phyloP scores from a whole-genome alignment of 1,140 invertebrate genomes.

The Cyphomyrmex costatus region DNA sequence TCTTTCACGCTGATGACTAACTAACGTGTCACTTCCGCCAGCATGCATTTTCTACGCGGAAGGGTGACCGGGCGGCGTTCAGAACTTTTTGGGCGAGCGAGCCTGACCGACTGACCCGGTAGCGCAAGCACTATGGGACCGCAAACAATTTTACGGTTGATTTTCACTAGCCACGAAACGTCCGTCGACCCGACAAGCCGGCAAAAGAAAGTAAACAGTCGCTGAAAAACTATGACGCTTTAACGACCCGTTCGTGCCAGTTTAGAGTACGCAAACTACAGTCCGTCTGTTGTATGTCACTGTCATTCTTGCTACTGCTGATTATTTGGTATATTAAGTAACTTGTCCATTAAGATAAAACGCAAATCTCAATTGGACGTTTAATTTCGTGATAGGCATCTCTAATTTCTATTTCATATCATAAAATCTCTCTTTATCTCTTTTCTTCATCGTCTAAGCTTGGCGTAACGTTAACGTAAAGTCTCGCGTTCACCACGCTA shows the following conservation, averaged over 20 bases:
- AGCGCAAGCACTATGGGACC: slow-evolving; percentile 43
- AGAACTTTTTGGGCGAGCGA: slow-evolving; percentile 64
- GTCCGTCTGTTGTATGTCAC: not conserved
- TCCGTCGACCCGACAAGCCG: slow-evolving; percentile 15
- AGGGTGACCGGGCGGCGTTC: slow-evolving; percentile 33
- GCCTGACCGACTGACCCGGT: slow-evolving; percentile 76
- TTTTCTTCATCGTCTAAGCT: not conserved
- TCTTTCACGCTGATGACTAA: slow-evolving; percentile 75
- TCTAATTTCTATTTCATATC: not conserved
- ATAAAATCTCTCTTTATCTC: not conserved
- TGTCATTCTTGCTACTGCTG: not conserved
- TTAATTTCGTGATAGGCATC: not conserved
- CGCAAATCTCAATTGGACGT: not conserved
- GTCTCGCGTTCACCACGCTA: not conserved
- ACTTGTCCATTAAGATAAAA: not conserved
- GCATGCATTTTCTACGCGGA: slow-evolving; percentile 72
- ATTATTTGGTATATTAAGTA: not conserved
- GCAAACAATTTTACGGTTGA: slow-evolving; percentile 65
- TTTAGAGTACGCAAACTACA: not conserved
- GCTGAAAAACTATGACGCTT: slow-evolving; percentile 30
- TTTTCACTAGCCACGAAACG: slow-evolving; percentile 63
- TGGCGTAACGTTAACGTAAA: not conserved
- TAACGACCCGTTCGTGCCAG: not conserved
- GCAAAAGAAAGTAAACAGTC: slow-evolving; percentile 63
- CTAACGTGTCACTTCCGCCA: slow-evolving; percentile 75